phyloP scores from a whole-genome alignment of 2,888 invertebrate genomes.

The Pristionchus mayeri region DNA sequence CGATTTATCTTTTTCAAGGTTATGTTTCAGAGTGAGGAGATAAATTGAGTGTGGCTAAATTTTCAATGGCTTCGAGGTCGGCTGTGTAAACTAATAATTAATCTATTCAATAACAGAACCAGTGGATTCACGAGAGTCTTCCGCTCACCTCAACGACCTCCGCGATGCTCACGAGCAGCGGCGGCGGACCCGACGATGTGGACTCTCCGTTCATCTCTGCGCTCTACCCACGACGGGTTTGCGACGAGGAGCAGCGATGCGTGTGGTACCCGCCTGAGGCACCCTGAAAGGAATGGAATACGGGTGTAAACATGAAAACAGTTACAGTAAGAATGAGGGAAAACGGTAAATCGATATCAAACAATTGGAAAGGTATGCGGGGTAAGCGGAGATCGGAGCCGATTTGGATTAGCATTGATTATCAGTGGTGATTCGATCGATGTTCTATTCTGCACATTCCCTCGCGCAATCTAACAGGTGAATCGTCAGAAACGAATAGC shows the following conservation, averaged over 20 bases:
- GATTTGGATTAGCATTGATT: conserved; percentile 31
- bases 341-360: not conserved
- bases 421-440: conserved; percentile 10
- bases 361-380: not conserved
- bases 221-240: conserved; percentile 3
- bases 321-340: not conserved
- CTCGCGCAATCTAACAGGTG: not conserved
- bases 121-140: too few relatives aligned
- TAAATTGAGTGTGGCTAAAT: too few relatives aligned
- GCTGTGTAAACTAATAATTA: too few relatives aligned
- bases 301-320: not conserved
- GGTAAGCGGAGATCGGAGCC: not conserved
- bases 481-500: not conserved
- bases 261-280: conserved; percentile 7
- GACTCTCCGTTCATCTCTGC: conserved; percentile 29
- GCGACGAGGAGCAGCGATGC: not conserved
- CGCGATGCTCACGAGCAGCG: conserved; percentile 39
- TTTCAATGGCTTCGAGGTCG: too few relatives aligned
- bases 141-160: conserved; percentile 38
- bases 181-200: conserved; percentile 3
- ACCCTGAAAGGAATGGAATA: not conserved
- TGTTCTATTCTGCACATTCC: not conserved
- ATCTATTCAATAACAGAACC: too few relatives aligned
- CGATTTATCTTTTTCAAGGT: too few relatives aligned
- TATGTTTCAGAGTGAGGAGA: too few relatives aligned